Evolutionary conservation across 2,797 vertebrate species (phyloP).

Genomic region (Potorous gilbertii): DNA sequence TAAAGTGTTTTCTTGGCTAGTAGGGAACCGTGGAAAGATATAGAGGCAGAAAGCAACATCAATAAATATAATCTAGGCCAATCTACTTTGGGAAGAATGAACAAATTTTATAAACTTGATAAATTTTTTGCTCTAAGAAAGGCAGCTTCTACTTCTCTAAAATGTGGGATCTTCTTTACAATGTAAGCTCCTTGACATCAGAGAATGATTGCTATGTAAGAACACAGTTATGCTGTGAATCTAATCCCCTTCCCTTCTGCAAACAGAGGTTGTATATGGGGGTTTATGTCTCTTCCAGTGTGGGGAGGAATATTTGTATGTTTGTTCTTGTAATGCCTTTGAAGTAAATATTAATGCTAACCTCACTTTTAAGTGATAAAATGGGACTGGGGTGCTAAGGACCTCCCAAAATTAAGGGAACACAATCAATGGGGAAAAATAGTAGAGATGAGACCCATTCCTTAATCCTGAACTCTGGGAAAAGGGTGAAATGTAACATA

Average conservation of each 20-base stretch:
- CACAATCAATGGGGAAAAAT: not conserved
- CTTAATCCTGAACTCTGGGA: too few relatives aligned
- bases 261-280: not conserved
- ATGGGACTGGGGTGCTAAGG: not conserved
- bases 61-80: not conserved
- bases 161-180: not conserved
- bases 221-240: not conserved
- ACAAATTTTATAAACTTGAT: conserved; percentile 17
- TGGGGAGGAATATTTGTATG: not conserved
- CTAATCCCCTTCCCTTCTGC: not conserved
- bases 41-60: not conserved
- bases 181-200: not conserved
- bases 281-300: not conserved
- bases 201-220: not conserved
- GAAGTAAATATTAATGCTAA: not conserved
- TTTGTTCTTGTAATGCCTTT: not conserved
- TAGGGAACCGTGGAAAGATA: not conserved
- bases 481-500: too few relatives aligned
- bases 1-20: not conserved
- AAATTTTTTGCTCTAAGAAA: conserved; percentile 15
- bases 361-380: not conserved
- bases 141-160: not conserved
- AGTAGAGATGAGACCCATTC: too few relatives aligned
- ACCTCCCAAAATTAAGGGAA: not conserved
- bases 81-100: conserved; percentile 23